phyloP scores from a whole-genome alignment of 2,888 invertebrate species.

The Dasysyrphus albostriatus region DNA sequence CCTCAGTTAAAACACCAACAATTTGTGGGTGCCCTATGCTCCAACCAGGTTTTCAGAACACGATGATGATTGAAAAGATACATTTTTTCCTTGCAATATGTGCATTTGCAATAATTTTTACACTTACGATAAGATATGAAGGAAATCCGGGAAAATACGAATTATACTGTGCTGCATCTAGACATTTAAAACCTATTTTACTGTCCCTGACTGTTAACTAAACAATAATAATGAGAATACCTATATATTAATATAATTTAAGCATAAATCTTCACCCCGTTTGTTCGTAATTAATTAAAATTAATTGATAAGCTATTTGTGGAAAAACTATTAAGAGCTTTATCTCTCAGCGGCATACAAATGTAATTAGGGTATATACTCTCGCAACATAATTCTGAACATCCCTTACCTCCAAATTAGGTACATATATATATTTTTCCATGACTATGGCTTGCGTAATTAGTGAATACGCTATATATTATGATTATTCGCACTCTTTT shows the following conservation, averaged over 20 bases:
- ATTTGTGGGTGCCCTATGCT: no score
- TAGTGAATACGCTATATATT: conserved; percentile 72
- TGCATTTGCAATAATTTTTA: no score
- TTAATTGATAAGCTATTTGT: conserved; percentile 77
- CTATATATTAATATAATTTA: conserved; percentile 62
- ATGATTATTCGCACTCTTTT: conserved; percentile 67
- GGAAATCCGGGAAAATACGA: background rate
- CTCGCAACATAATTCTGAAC: conserved; percentile 22
- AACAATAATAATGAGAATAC: conserved; percentile 49
- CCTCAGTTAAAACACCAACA: no score
- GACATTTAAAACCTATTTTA: background rate
- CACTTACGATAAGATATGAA: no score
- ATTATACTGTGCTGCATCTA: background rate
- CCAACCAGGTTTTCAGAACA: no score
- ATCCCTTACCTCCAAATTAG: conserved; percentile 64
- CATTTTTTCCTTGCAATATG: no score
- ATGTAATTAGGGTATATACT: conserved; percentile 58
- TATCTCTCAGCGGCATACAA: conserved; percentile 72
- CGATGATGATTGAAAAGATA: no score
- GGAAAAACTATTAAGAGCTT: conserved; percentile 58
- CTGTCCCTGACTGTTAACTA: background rate
- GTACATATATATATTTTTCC: conserved; percentile 45
- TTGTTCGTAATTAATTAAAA: conserved; percentile 77
- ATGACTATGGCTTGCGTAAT: conserved; percentile 47
- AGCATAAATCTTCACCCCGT: conserved; percentile 64